Conservation (phyloP, 2,113 vertebrate genomes). For the Cavia porcellus region DNA sequence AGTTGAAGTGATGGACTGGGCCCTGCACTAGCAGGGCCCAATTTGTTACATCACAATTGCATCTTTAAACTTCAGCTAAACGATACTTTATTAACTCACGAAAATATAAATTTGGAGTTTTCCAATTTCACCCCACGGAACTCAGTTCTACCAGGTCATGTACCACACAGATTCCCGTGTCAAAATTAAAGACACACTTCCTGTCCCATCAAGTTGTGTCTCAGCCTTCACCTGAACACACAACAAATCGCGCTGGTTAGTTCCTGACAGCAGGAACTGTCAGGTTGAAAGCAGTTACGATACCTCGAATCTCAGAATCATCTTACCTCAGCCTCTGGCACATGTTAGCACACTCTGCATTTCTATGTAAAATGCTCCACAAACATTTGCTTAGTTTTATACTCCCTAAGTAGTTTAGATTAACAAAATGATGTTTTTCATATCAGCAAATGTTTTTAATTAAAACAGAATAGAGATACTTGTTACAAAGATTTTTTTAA, state of each 20-base stretch:
- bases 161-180: neutral
- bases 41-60: neutral
- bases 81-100: neutral
- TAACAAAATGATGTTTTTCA: slow-evolving; percentile 29
- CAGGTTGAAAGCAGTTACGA: neutral
- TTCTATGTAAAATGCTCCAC: slow-evolving; percentile 19
- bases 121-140: neutral
- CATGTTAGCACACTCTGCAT: neutral
- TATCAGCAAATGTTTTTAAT: slow-evolving; percentile 56
- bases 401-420: slow-evolving; percentile 24
- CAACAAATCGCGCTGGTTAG: neutral
- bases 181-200: neutral
- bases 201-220: neutral
- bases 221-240: neutral
- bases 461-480: slow-evolving; percentile 17
- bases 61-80: neutral
- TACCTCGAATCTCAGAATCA: neutral
- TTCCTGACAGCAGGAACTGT: neutral
- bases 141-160: neutral
- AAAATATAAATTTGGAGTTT: slow-evolving; percentile 29
- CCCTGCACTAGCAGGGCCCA: neutral
- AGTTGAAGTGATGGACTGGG: neutral
- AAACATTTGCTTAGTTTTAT: slow-evolving; percentile 32
- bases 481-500: slow-evolving; percentile 43
- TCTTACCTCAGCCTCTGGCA: neutral